Evolutionary conservation across 2,888 invertebrate species (phyloP).

Genomic region (Agrochola lychnidis): DNA sequence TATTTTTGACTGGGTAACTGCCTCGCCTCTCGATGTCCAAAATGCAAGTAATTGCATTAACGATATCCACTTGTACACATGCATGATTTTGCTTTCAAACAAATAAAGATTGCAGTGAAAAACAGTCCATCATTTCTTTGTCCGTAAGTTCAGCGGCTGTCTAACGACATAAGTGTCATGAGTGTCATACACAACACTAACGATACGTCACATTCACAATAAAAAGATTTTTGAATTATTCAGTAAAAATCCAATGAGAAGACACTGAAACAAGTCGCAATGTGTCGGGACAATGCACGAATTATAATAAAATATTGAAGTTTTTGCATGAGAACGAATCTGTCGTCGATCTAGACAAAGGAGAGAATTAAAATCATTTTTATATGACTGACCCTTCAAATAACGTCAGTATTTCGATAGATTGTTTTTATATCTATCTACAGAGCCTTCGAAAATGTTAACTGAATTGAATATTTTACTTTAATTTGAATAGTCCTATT

Average conservation of each 20-base stretch:
- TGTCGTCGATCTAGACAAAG: slow-evolving; percentile 63
- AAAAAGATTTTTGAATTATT: slow-evolving; percentile 86
- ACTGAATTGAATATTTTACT: slow-evolving; percentile 28
- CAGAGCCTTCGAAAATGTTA: neutral
- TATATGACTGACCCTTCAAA: slow-evolving; percentile 52
- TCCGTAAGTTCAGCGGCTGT: slow-evolving; percentile 44
- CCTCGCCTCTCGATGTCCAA: neutral
- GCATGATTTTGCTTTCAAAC: neutral
- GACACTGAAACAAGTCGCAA: slow-evolving; percentile 81
- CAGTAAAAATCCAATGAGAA: slow-evolving; percentile 85
- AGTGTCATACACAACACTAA: slow-evolving; percentile 71
- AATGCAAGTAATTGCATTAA: neutral
- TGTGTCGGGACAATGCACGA: slow-evolving; percentile 81
- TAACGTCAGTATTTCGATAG: slow-evolving; percentile 43
- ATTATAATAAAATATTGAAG: slow-evolving; percentile 85
- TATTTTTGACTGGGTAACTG: too few species aligned
- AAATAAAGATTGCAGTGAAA: slow-evolving; percentile 22
- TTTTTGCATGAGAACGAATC: slow-evolving; percentile 68
- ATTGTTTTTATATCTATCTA: slow-evolving; percentile 10
- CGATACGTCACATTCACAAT: slow-evolving; percentile 80
- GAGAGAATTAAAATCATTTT: slow-evolving; percentile 63
- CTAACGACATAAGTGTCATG: slow-evolving; percentile 65
- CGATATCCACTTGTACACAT: neutral
- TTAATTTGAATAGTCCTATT: slow-evolving; percentile 18
- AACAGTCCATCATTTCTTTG: neutral